phyloP scores from a whole-genome alignment of 1,140 invertebrate genomes.

The Coboldia fuscipes region DNA sequence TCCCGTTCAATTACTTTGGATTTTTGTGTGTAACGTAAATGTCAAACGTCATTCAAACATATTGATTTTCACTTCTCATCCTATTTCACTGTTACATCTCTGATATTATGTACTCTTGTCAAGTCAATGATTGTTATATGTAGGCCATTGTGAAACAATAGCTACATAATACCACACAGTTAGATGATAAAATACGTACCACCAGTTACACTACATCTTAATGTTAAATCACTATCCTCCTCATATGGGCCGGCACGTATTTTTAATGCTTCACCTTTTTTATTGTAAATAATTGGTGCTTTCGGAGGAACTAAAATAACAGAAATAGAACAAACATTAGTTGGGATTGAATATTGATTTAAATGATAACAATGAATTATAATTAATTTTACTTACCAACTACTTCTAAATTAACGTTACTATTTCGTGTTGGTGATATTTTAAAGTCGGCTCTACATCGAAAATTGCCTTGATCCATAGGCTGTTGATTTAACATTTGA shows the following conservation, averaged over 20 bases:
- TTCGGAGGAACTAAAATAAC: conserved; percentile 56
- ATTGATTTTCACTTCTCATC: no score
- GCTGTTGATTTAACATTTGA: conserved; percentile 12
- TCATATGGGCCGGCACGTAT: conserved; percentile 61
- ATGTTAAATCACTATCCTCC: conserved; percentile 57
- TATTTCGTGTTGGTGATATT: conserved; percentile 58
- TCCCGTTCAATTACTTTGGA: no score
- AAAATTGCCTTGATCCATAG: conserved; percentile 49
- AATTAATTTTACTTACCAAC: conserved; percentile 40
- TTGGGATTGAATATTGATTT: neutral
- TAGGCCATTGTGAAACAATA: no score
- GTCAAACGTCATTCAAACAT: no score
- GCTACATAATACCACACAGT: no score
- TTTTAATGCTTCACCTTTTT: conserved; percentile 43
- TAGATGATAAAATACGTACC: conserved; percentile 46
- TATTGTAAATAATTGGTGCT: conserved; percentile 59
- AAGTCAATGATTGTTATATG: no score
- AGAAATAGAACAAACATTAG: conserved; percentile 9
- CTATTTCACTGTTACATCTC: no score
- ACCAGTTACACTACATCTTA: conserved; percentile 63
- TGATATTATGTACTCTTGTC: no score
- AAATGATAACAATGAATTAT: neutral
- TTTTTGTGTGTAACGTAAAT: no score
- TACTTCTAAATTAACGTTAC: conserved; percentile 53
- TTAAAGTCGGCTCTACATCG: conserved; percentile 61